These are phyloP conservation scores for Brachylomia viminalis DNA, from an alignment of 2,888 invertebrate species.

Conservation along the genomic window DNA sequence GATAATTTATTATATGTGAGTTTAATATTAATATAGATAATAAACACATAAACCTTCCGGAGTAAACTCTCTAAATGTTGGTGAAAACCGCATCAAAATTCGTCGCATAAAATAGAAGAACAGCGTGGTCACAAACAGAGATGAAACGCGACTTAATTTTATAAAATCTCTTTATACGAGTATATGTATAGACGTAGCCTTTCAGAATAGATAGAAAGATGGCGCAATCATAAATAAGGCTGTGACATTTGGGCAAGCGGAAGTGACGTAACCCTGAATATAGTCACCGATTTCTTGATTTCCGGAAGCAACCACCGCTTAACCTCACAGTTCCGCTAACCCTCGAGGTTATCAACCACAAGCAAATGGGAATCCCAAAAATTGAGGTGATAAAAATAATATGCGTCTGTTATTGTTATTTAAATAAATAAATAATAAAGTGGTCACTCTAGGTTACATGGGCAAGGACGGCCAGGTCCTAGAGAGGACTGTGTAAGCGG, in stretches of 20 bases:
- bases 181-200: not conserved
- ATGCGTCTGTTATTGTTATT: too few species aligned
- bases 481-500: not conserved
- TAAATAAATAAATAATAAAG: too few species aligned
- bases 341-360: conserved; percentile 2
- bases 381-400: too few species aligned
- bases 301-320: conserved; percentile 9
- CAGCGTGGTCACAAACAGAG: too few species aligned
- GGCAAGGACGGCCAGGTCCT: conserved; percentile 3
- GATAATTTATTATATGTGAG: too few species aligned
- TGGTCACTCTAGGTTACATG: conserved; percentile 7
- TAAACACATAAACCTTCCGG: too few species aligned
- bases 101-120: too few species aligned
- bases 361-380: conserved; percentile 8
- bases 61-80: too few species aligned
- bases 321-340: conserved; percentile 21
- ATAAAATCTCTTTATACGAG: too few species aligned
- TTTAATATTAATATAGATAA: too few species aligned
- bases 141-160: too few species aligned
- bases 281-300: not conserved
- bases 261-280: not conserved
- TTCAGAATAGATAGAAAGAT: not conserved
- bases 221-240: not conserved
- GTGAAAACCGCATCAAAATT: too few species aligned
- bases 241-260: not conserved